These are phyloP conservation scores for Drosophila mauritiana DNA, from an alignment of 1,140 invertebrate species.

Conservation along the genomic window DNA sequence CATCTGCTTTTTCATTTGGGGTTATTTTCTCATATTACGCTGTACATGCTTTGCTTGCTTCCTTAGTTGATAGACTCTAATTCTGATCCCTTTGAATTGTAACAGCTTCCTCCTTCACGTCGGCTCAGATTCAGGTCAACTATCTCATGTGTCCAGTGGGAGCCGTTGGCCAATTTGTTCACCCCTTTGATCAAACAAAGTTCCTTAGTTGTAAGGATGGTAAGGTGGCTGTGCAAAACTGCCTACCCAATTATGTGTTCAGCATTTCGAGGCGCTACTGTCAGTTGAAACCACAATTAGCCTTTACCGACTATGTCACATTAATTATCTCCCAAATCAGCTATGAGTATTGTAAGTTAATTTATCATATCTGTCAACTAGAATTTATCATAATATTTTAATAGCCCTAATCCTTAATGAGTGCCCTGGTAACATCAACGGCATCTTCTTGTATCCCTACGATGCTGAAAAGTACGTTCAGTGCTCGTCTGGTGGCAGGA, in stretches of 20 bases:
- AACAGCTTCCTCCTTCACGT: slow-evolving; percentile 35
- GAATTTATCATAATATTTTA: background rate
- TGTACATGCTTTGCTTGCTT: slow-evolving; percentile 42
- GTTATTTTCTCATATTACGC: slow-evolving; percentile 11
- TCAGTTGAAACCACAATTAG: slow-evolving; percentile 87
- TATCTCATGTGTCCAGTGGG: slow-evolving; percentile 58
- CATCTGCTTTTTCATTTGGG: slow-evolving; percentile 60
- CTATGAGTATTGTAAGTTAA: slow-evolving; percentile 75
- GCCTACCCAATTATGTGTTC: slow-evolving; percentile 88
- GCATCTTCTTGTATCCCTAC: slow-evolving; percentile 72
- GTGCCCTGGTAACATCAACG: slow-evolving; percentile 55
- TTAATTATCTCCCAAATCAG: slow-evolving; percentile 60
- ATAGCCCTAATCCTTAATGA: slow-evolving; percentile 56
- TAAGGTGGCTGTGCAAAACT: slow-evolving; percentile 87
- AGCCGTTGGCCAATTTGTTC: slow-evolving; percentile 86
- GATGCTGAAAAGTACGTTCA: slow-evolving; percentile 67
- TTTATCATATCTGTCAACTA: background rate
- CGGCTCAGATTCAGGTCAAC: slow-evolving; percentile 48
- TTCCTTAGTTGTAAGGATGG: slow-evolving; percentile 88
- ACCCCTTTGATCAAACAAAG: slow-evolving; percentile 87
- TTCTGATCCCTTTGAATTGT: slow-evolving; percentile 3
- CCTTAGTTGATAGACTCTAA: background rate
- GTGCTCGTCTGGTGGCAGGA: slow-evolving; percentile 41
- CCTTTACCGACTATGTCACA: slow-evolving; percentile 59
- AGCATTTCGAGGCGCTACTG: slow-evolving; percentile 87